Base-by-base conservation (phyloP, 2,888 invertebrate genomes). In the Myopa tessellatipennis region DNA sequence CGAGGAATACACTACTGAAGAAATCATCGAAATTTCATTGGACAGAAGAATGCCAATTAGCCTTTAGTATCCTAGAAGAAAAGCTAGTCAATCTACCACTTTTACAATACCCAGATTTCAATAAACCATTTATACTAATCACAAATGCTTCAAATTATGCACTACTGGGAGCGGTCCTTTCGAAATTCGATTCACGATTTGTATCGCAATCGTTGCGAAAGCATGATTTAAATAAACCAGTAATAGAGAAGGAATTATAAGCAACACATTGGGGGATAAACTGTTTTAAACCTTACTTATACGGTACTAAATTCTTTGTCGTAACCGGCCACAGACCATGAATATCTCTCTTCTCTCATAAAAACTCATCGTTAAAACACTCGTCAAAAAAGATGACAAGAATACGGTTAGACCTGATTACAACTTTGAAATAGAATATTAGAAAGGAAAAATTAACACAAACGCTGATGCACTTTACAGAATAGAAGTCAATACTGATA, bases 91-190 rank as follows among this genome's bases (percentile, higher is more conserved):
- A 61, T n/a, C 61, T n/a, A 61, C 18, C 61, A 61, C 8, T 61
- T 16, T n/a, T 61, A 26, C 61, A 61, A 61, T 61, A 61, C 16
- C 26, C 61, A 26, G 12, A 61, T 61, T 61, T 61, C 61, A 61
- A 61, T 18, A 61, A 61, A 61, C 61, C 61, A 61, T 4, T 61
- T 26, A 16, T 61, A 18, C 61, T 61, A 8, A 61, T n/a, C n/a
- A 61, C 61, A 61, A n/a, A 61, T 61, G 61, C 61, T 8, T 61
- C 61, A 61, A 26, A 61, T 61, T 61, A 18, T 61, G 61, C 61
- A 61, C 61, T 61, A 26, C 26, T 26, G 16, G 61, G 1, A 61
- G 61, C 61, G 8, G 4, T 61, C n/a, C 61, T 61, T 61, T 61
- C 61, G 18, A 2, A 3, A 61, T 8, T 8, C 16, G 61, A 61